Percentiles rank a stretch among this genome's conserved stretches.
phyloP scores from a whole-genome alignment of 2,888 invertebrate species.

The Dryococelus australis region DNA sequence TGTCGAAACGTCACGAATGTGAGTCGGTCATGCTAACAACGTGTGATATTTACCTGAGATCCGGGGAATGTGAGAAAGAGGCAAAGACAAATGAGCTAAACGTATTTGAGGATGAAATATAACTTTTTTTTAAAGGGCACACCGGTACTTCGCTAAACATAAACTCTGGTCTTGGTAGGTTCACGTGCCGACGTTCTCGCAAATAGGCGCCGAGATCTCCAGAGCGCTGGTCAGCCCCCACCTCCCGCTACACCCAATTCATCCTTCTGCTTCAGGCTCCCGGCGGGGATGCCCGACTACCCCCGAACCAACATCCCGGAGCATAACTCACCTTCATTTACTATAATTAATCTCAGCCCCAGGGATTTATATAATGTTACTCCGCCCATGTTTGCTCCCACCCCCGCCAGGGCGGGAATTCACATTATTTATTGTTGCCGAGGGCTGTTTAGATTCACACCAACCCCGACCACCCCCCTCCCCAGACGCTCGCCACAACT shows the following conservation, averaged over 20 bases:
- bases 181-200: not conserved
- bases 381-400: not conserved
- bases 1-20: no score
- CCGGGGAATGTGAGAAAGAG: no score
- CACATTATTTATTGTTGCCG: constrained; percentile 34
- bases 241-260: not conserved
- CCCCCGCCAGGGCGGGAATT: constrained; percentile 21
- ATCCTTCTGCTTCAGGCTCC: not conserved
- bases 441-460: constrained; percentile 26
- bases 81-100: no score
- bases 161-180: not conserved
- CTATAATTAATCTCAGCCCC: constrained; percentile 35
- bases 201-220: not conserved
- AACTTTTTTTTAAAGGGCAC: no score
- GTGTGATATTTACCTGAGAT: no score
- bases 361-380: constrained; percentile 33
- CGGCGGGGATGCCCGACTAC: not conserved
- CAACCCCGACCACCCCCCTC: not conserved
- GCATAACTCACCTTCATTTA: constrained; percentile 33
- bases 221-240: not conserved
- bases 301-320: not conserved
- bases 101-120: no score
- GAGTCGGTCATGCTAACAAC: no score
- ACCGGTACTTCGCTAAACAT: not conserved
- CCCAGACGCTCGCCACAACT: not conserved